A percentile compares a stretch with the other conserved stretches of the same genome.
Evolutionary conservation across 2,797 vertebrate species (phyloP).

Genomic region (Allobates femoralis): DNA sequence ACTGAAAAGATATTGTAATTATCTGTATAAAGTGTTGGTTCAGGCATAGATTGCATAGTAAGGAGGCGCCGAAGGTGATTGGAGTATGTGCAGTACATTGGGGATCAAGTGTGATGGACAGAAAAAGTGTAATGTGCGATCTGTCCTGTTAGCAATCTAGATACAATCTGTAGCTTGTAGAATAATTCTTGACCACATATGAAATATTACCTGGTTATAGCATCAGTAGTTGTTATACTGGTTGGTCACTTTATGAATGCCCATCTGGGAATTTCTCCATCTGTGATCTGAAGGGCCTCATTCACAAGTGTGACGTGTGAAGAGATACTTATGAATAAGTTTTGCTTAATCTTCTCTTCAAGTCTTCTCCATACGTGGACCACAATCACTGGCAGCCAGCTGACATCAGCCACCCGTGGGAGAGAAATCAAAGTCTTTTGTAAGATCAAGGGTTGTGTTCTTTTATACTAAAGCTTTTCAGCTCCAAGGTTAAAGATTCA

Average conservation of each 20-base stretch:
- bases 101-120: too few relatives aligned
- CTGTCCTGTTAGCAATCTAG: too few relatives aligned
- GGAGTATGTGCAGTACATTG: too few relatives aligned
- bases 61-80: too few relatives aligned
- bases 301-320: slow-evolving; percentile 23
- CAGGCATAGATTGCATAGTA: too few relatives aligned
- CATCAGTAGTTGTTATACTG: background rate
- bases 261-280: background rate
- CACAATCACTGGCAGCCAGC: background rate
- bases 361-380: background rate
- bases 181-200: background rate
- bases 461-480: background rate
- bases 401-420: background rate
- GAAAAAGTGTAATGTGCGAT: too few relatives aligned
- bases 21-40: too few relatives aligned
- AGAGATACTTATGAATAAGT: slow-evolving; percentile 8
- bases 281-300: background rate
- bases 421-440: background rate
- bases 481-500: background rate
- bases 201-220: background rate
- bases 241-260: background rate
- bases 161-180: background rate
- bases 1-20: too few relatives aligned
- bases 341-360: slow-evolving; percentile 1
- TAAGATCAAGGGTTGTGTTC: background rate